phyloP scores from a whole-genome alignment of 2,888 invertebrate species.

The Esperia sulphurella region DNA sequence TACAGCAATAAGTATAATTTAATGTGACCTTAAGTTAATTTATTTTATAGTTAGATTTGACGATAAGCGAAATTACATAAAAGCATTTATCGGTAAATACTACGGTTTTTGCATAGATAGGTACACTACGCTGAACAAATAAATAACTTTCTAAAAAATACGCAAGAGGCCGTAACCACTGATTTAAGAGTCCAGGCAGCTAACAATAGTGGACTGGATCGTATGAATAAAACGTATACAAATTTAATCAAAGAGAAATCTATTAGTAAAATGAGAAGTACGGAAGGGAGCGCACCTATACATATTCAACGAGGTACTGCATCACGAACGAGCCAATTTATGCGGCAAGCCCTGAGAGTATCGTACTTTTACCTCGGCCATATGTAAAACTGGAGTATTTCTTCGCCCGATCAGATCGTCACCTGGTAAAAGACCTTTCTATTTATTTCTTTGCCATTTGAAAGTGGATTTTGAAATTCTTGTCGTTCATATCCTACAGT shows the following conservation, averaged over 20 bases:
- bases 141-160: constrained; percentile 19
- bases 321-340: constrained; percentile 78
- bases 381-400: constrained; percentile 76
- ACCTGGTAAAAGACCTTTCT: constrained; percentile 45
- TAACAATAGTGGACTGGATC: constrained; percentile 66
- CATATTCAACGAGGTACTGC: constrained; percentile 78
- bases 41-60: too few relatives aligned
- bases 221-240: constrained; percentile 78
- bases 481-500: constrained; percentile 7
- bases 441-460: constrained; percentile 25
- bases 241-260: constrained; percentile 80
- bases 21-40: too few relatives aligned
- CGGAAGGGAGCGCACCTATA: constrained; percentile 78
- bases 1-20: too few relatives aligned
- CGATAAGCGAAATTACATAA: too few relatives aligned
- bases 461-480: constrained; percentile 17
- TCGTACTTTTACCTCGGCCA: constrained; percentile 69
- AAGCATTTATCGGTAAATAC: too few relatives aligned
- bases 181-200: constrained; percentile 57
- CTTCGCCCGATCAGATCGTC: constrained; percentile 66
- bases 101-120: too few relatives aligned
- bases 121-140: too few relatives aligned
- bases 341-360: constrained; percentile 72
- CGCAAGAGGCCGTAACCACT: constrained; percentile 45
- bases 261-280: constrained; percentile 80